Conservation (phyloP, 2,888 invertebrate genomes). For the Syritta pipiens region DNA sequence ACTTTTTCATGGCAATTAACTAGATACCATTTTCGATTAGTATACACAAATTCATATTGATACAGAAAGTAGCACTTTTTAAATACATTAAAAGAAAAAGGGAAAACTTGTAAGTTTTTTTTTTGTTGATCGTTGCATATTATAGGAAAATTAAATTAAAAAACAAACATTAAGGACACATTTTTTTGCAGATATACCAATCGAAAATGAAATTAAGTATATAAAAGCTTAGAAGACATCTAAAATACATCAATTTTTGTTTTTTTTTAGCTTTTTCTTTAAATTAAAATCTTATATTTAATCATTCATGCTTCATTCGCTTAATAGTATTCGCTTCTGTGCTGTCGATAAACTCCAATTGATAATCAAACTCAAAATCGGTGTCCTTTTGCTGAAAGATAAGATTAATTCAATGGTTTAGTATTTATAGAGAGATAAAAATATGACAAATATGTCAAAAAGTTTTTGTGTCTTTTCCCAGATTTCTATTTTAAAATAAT, state of each 20-base stretch:
- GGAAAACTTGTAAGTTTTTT: too few species aligned
- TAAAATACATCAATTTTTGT: conserved; percentile 22
- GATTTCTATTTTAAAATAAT: too few species aligned
- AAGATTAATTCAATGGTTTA: background rate
- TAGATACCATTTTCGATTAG: conserved; percentile 35
- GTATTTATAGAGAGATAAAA: background rate
- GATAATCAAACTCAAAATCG: conserved; percentile 78
- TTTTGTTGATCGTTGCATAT: background rate
- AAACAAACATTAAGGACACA: background rate
- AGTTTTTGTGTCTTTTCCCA: background rate
- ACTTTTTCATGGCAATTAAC: conserved; percentile 42
- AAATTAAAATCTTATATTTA: conserved; percentile 45
- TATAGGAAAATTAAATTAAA: background rate
- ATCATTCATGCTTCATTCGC: conserved; percentile 78
- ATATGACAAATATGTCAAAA: background rate
- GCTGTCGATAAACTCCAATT: conserved; percentile 76
- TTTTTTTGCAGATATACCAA: background rate
- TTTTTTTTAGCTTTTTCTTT: conserved; percentile 9
- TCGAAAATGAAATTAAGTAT: conserved; percentile 26
- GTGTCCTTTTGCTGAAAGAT: conserved; percentile 74
- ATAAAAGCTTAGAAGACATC: conserved; percentile 21
- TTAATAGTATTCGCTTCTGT: conserved; percentile 71
- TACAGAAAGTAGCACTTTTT: background rate
- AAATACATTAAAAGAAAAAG: too few species aligned
- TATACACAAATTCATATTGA: background rate